phyloP scores from a whole-genome alignment of 2,113 vertebrate genomes.

The Cranoglanis bouderius region DNA sequence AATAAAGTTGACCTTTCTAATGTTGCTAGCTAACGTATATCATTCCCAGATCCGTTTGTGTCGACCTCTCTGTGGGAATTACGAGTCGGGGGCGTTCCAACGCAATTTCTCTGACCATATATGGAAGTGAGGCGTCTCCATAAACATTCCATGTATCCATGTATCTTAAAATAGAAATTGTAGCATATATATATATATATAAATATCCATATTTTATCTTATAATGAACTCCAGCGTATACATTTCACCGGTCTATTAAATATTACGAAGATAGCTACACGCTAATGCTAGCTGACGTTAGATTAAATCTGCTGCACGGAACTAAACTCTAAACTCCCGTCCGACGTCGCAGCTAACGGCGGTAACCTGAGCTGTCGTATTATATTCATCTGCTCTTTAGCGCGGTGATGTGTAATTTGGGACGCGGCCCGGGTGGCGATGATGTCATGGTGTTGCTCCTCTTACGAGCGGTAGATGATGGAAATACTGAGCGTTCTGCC shows the following conservation, averaged over 20 bases:
- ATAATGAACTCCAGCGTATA: neutral
- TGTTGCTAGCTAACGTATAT: neutral
- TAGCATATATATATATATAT: neutral
- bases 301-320: neutral
- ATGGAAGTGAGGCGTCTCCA: neutral
- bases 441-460: neutral
- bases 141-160: neutral
- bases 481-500: neutral
- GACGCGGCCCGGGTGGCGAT: neutral
- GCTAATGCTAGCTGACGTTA: neutral
- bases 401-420: neutral
- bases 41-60: neutral
- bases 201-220: neutral
- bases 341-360: neutral
- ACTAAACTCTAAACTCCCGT: neutral
- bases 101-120: neutral
- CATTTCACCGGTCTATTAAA: neutral
- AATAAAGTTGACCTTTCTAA: neutral
- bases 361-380: neutral
- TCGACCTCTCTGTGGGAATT: neutral
- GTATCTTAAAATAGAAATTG: neutral
- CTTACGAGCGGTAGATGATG: constrained; percentile 4
- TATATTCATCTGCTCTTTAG: neutral
- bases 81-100: neutral
- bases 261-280: neutral